Evolutionary conservation across 1,140 invertebrate species (phyloP).

Genomic region (Pogonus chalceus): DNA sequence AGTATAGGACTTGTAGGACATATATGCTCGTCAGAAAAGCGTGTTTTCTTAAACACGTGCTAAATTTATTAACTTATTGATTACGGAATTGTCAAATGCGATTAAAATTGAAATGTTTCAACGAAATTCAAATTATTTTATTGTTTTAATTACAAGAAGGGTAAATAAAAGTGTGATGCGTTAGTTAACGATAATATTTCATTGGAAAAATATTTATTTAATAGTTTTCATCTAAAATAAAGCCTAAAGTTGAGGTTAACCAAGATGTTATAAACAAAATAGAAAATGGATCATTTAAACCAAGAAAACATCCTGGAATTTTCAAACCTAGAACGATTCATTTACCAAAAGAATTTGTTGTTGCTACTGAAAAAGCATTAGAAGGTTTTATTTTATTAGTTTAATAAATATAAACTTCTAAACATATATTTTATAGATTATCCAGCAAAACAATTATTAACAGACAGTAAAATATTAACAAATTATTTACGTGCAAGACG

Average conservation of each 20-base stretch:
- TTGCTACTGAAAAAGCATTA: slow-evolving; percentile 41
- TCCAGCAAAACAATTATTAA: slow-evolving; percentile 39
- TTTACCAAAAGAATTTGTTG: slow-evolving; percentile 47
- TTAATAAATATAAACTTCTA: slow-evolving; percentile 1
- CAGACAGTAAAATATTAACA: slow-evolving; percentile 42
- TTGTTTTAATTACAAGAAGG: no score
- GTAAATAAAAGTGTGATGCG: no score
- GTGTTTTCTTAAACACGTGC: no score
- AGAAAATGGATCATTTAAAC: slow-evolving; percentile 47
- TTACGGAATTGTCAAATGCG: background rate
- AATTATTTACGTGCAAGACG: slow-evolving; percentile 49
- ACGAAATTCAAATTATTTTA: no score
- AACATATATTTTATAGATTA: slow-evolving; percentile 35
- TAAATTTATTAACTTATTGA: no score
- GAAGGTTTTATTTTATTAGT: slow-evolving; percentile 31
- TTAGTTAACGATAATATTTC: background rate
- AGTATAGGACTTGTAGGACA: no score
- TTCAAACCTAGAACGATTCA: slow-evolving; percentile 36
- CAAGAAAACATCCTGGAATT: slow-evolving; percentile 57
- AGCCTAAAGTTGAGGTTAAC: slow-evolving; percentile 37
- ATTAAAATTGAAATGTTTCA: background rate
- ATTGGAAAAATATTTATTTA: slow-evolving; percentile 3
- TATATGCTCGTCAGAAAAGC: no score
- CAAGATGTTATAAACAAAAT: slow-evolving; percentile 40
- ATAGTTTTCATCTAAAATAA: slow-evolving; percentile 10